These are phyloP conservation scores for Aphodius sticticus DNA, from an alignment of 2,888 invertebrate genomes.

Conservation along the genomic window DNA sequence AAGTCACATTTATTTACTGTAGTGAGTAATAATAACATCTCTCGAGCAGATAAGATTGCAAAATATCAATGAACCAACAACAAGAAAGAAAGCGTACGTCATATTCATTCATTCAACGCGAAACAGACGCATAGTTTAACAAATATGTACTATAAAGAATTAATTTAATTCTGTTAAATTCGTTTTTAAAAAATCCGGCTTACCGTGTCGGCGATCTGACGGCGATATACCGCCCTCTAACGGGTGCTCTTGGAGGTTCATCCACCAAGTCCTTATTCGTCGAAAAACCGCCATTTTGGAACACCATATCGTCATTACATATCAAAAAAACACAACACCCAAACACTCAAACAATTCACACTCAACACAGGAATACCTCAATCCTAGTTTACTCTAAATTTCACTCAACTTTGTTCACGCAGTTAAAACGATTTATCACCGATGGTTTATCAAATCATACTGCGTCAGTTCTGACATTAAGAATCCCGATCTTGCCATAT, in stretches of 20 bases:
- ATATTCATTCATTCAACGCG: too few relatives aligned
- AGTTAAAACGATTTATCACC: neutral
- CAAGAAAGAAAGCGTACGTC: too few relatives aligned
- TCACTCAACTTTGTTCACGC: neutral
- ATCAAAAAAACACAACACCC: neutral
- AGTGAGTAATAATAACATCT: neutral
- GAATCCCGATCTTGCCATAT: neutral
- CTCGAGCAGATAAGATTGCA: neutral
- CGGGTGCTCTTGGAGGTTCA: slow-evolving; percentile 13
- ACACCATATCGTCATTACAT: slow-evolving; percentile 9
- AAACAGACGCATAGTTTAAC: too few relatives aligned
- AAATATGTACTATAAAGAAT: too few relatives aligned
- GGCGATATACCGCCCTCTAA: slow-evolving; percentile 11
- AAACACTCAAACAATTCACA: too few relatives aligned
- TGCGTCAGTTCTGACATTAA: neutral
- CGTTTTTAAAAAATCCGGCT: neutral
- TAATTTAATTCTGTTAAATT: too few relatives aligned
- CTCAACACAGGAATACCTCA: neutral
- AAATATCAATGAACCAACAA: neutral
- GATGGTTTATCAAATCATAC: neutral
- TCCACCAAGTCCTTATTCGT: neutral
- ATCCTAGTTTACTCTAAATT: neutral
- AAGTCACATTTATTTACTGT: neutral
- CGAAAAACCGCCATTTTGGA: slow-evolving; percentile 10
- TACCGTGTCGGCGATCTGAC: neutral